Percentiles rank a stretch among this genome's conserved stretches.
These are phyloP conservation scores for Heliocidaris tuberculata DNA, from an alignment of 35 echinoderm and acorn worm genomes.

Conservation along the genomic window DNA sequence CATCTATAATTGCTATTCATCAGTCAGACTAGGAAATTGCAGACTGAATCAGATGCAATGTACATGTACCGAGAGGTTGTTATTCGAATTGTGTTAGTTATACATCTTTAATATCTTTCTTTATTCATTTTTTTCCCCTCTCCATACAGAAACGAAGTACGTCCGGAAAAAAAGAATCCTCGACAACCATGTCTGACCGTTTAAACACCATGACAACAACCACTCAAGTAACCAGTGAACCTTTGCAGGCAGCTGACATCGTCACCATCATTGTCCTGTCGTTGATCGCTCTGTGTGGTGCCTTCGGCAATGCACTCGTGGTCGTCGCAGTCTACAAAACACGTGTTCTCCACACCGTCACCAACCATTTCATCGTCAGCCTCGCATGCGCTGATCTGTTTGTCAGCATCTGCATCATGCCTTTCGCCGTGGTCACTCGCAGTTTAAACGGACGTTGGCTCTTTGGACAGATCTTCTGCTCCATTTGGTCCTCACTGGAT, in stretches of 20 bases:
- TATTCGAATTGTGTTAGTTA: no score
- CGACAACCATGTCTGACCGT: neutral
- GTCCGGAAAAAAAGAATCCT: no score
- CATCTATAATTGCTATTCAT: no score
- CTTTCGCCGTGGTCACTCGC: slow-evolving; percentile 60
- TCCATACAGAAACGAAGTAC: no score
- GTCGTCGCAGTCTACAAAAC: slow-evolving; percentile 62
- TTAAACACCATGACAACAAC: neutral
- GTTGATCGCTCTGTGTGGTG: slow-evolving; percentile 43
- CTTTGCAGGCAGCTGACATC: neutral
- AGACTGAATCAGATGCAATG: no score
- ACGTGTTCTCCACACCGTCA: slow-evolving; percentile 58
- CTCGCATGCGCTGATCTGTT: slow-evolving; percentile 69
- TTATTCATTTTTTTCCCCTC: no score
- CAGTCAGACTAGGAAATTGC: no score
- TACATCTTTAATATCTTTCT: no score
- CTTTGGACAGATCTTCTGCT: slow-evolving; percentile 65
- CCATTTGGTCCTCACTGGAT: slow-evolving; percentile 75
- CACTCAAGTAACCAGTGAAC: neutral
- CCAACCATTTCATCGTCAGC: slow-evolving; percentile 65
- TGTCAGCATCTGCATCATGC: slow-evolving; percentile 60
- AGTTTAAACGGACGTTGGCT: slow-evolving; percentile 60
- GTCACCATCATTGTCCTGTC: slow-evolving; percentile 23
- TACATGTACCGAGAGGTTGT: no score
- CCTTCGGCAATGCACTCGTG: slow-evolving; percentile 73